phyloP scores from a whole-genome alignment of 2,888 invertebrate genomes.

The Caenorhabditis macrosperma region DNA sequence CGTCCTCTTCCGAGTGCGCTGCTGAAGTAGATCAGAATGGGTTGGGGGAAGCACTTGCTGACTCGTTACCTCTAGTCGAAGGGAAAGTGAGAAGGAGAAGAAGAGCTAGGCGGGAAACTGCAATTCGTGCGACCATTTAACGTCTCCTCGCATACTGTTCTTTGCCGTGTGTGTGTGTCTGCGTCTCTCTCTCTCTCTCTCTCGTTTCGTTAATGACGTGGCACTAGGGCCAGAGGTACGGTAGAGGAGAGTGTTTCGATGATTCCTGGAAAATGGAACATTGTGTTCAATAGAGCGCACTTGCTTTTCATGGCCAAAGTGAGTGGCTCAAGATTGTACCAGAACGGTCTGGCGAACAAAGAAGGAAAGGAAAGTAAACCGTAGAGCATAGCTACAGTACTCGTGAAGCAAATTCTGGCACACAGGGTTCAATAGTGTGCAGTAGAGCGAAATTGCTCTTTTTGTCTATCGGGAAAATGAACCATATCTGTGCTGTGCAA shows the following conservation, averaged over 20 bases:
- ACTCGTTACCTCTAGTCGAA: not conserved
- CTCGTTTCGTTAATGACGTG: constrained; percentile 7
- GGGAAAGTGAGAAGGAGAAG: not conserved
- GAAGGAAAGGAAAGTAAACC: no score
- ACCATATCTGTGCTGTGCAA: no score
- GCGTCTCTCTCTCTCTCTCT: not conserved
- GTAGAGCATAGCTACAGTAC: no score
- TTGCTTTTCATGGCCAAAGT: no score
- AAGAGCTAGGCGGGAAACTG: constrained; percentile 3
- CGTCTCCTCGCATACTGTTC: constrained; percentile 37
- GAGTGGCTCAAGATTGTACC: not conserved
- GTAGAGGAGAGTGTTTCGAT: not conserved
- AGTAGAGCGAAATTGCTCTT: no score
- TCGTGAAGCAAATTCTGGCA: no score
- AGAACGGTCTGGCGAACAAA: not conserved
- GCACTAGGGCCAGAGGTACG: constrained; percentile 24
- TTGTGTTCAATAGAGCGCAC: no score
- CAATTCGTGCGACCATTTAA: constrained; percentile 44
- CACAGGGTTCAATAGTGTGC: no score
- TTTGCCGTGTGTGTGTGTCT: not conserved
- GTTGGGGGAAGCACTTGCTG: not conserved
- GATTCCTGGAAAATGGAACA: constrained; percentile 1
- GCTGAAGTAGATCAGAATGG: not conserved
- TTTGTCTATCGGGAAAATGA: no score
- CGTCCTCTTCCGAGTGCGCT: constrained; percentile 15